Evolutionary conservation across 2,797 vertebrate genomes (phyloP), one percentile per base, ranked within the genome.

Genomic region (Amblyopsis hoosieri): DNA sequence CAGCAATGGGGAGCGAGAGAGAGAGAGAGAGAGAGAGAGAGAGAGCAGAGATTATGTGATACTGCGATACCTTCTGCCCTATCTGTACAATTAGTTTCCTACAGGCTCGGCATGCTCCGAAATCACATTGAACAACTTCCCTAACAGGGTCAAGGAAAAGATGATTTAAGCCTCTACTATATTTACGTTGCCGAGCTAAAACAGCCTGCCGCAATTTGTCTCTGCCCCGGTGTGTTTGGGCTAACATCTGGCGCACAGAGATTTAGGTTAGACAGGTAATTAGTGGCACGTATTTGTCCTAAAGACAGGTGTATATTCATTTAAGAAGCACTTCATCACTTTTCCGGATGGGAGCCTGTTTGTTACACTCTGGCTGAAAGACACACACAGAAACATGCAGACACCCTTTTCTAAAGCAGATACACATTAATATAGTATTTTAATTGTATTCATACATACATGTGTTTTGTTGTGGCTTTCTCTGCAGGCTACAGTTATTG

Each of bases 221-320:
- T 93, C 80, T 92, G 91, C 92, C 93, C 87, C 79, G 57, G 80
- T 81, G 85, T 88, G 85, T 91, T 93, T 93, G 89, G 91, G 90
- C 85, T 37, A 93, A 93, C 93, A 93, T 93, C 93, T 93, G 93
- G 92, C 84, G 89, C 88, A 86, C 85, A 84, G 90, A 92, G 91
- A 93, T 93, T 94, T 93, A 91, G 93, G 92, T 93, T 93, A 93
- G 93, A 93, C 92, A 91, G 89, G 90, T 93, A 94, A 94, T 93
- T 93, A 93, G 90, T 90, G 89, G 86, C 89, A 90, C 84, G 85
- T 91, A 93, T 93, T 93, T 93, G 91, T 94, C 92, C 90, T 89
- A 90, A 92, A 93, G 92, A 93, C 92, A 93, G 92, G 91, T 93
- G 92, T 91, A 92, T 90, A 92, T 93, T 93, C 90, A 92, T 92